Base-by-base conservation (phyloP, 2,888 invertebrate genomes). In the Shargacucullia verbasci region DNA sequence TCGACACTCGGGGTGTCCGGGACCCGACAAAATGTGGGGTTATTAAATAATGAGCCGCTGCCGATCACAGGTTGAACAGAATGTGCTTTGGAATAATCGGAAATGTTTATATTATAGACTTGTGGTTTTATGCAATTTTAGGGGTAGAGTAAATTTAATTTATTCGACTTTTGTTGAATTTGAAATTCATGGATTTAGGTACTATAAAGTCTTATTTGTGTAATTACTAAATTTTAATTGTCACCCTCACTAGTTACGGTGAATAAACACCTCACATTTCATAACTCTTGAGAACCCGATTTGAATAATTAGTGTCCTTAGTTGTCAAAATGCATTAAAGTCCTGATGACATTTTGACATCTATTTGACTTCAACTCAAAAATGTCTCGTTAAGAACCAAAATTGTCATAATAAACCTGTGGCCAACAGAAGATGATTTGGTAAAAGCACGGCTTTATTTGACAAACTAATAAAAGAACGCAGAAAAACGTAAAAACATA, bases 21-120 rank as follows among this genome's bases (percentile, higher is more conserved):
- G 55, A 35, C 58, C 53, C 55, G 43, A 44, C 74, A 84, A 86
- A 89, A 89, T 90, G 80, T 80, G 61, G 84, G 88, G 90, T 90
- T 87, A 92, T 92, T 89, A 91, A 83, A 83, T 91, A 89, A 91
- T 90, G 88, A 87, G 77, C 79, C 79, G 81, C 84, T 83, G 83
- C 83, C 82, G 83, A 68, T 59, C 68, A 67, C 67, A 74, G 68
- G 70, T 65, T 67, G 54, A 61, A 38, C 43, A 14, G 68, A 54
- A 45, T 68, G 40, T 48, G 68, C 46, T 59, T 61, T 64, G 52
- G 58, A 50, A 44, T 60, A 59, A 68, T 63, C 56, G 57, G 40
- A 44, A 59, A 62, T 61, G 63, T 65, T 61, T 59, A 48, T 61
- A 45, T 60, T 52, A 57, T 49, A 20, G 49, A 49, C 12, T 57